Base-by-base conservation (phyloP, 2,113 vertebrate genomes). In the Sterna hirundo region DNA sequence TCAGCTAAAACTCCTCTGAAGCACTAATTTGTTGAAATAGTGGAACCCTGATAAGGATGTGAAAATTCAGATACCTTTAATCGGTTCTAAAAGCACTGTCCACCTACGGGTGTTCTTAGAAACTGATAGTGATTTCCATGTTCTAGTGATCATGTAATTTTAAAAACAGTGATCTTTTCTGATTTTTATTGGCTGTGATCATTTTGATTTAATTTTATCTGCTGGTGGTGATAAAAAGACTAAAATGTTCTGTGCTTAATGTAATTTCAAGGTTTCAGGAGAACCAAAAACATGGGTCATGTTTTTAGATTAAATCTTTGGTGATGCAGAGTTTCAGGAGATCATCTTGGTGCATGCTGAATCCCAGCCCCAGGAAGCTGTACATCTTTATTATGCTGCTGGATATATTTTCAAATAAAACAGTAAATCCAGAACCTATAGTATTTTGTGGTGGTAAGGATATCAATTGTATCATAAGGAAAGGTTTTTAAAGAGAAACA, bases 1-100 rank as follows among this genome's bases (percentile, higher is more conserved):
- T 93, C 94, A 94, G 91, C 95, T 96, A 96, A 97, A 91, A 26
- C 58, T 81, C 47, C 74, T 89, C 76, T 78, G 64, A 93, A 94
- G 74, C 44, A 51, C 32, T 36, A 81, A 38, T 92, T 69, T 93
- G 79, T 86, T 86, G 87, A 71, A 92, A 92, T 22, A 70, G 36
- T n/a, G 34, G 72, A 95, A 83, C 21, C 18, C 21, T 83, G 92
- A 94, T 95, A 94, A 93, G 52, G 32, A 77, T 72, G 83, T 75
- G 83, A 44, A 78, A 75, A 80, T 94, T 90, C 84, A 87, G 87
- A 80, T 81, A 88, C 9, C 11, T 78, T 87, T 96, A 95, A 96
- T 72, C 58, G 72, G 15, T 81, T 94, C 47, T 94, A 92, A 97
- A 90, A 94, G 27, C 70, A 83, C n/a, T 78, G 65, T 74, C 79